Base-by-base conservation (phyloP, 2,888 invertebrate genomes). In the Diaprepes abbreviatus region DNA sequence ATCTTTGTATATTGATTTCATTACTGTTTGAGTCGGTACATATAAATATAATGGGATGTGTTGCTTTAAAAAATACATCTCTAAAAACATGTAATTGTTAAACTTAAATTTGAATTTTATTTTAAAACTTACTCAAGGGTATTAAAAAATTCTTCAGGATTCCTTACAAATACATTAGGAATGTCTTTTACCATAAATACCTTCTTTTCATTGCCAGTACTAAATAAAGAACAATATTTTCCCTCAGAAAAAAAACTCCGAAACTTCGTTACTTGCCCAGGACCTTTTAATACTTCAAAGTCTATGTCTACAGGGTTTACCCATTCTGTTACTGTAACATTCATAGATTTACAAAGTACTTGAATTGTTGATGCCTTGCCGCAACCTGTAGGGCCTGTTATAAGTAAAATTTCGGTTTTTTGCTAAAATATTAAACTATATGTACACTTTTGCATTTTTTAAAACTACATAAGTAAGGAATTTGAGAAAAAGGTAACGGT, bases 371-470 rank as follows among this genome's bases (percentile, higher is more conserved):
- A 88, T 0, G 95, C 93, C 85, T 96, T 96, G 0, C 95, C 95
- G 79, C 90, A 89, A 0, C 96, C 96, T 0, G 95, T 89, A 17
- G 96, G 93, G 0, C 96, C 96, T 5, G 91, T 91, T 17, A 96
- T 75, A 3, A 96, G 81, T 36, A 95, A 84, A 73, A 93, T 88
- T 58, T 87, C 85, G 73, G 85, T 83, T 0, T 84, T 83, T 28
- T 76, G 78, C 78, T 86, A 48, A 24, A 72, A 69, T 71, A 40
- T 40, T 33, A 45, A 40, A 54, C 21, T 43, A 58, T 58, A 10
- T 45, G n/a, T n/a, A n/a, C n/a, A n/a, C n/a, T n/a, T n/a, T n/a
- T n/a, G n/a, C n/a, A n/a, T n/a, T n/a, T n/a, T n/a, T n/a, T n/a
- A n/a, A n/a, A n/a, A n/a, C n/a, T n/a, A n/a, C n/a, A n/a, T n/a